Evolutionary conservation across 64 coral and sea anemone genomes (phyloP), one percentile per base, ranked within the genome.

Genomic region (Anthopleura sola): DNA sequence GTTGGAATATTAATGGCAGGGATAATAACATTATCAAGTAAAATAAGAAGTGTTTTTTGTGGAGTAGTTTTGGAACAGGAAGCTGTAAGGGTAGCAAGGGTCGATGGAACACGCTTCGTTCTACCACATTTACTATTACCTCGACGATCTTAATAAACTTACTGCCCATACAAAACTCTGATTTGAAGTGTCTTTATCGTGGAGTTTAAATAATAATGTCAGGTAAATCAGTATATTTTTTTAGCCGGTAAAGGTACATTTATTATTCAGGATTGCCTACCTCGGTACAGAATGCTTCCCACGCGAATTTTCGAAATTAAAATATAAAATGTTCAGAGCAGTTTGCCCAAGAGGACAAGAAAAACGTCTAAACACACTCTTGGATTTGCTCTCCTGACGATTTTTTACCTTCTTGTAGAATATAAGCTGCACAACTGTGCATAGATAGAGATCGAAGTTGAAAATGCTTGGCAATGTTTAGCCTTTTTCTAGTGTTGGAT

Each of bases 251-350:
- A 32, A 71, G 31, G 28, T 71, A 28, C 66, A 71, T 71, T 71
- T 71, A 71, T 71, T 71, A 71, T 71, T 71, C 66, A 71, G 34
- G 66, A 71, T 71, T 71, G 66, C 7, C 66, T 71, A 34, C 26
- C 66, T 71, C 29, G n/a, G 66, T 71, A 71, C 29, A 71, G 34
- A 32, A n/a, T 71, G 66, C 66, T 71, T 71, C 66, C 66, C 66
- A 71, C 66, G 66, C 66, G 26, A n/a, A n/a, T n/a, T n/a, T n/a
- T n/a, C n/a, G n/a, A 71, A 71, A 71, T 71, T 71, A 66, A 66
- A n/a, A 66, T 66, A 66, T 23, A 28, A 34, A 71, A 71, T 32
- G 14, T 16, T 34, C 13, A 34, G 28, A 71, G 66, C 28, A 68
- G 9, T 24, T 68, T 23, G 26, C 26, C n/a, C 62, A 34, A 32